Evolutionary conservation across 2,888 invertebrate species (phyloP), one percentile per base, ranked within the genome.

Genomic region (Homarus gammarus): DNA sequence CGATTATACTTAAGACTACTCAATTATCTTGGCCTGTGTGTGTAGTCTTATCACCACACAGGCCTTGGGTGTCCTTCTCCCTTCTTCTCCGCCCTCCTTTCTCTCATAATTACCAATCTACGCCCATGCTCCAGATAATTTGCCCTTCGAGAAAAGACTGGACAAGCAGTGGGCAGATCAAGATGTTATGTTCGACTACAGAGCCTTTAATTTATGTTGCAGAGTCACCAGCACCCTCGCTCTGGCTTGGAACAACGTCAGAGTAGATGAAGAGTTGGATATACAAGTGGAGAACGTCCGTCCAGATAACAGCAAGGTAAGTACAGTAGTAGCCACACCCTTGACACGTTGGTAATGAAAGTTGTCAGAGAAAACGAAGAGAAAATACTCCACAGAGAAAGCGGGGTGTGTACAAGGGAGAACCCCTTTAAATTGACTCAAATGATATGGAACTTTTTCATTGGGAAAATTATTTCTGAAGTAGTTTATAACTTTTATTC

Each of bases 281-380:
- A 12, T 12, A 1, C 12, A 18, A 49, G 10, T 10, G 10, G 12
- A 12, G 12, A 1, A 0, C 6, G 44, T 12, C 44, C 0, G 44
- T 10, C 0, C 44, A 49, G 44, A 10, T 49, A 49, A 10, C 12
- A 49, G 6, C 44, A 49, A 49, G 0, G 22, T 56, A 3, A 18
- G 22, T 56, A 12, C 18, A 22, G 3, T 3, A 18, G 10, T 12
- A 18, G 18, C 18, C 56, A 18, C 22, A 56, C 10, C 22, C 56
- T 56, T 12, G 12, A 18, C 64, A 1, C 27, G 27, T 12, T 64
- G 1, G 27, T 12, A 27, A 64, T n/a, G 64, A 64, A 31, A 64
- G 64, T 64, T 27, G n/a, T 64, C 64, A 64, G 64, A 64, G 64
- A 64, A 64, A 64, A 64, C 64, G 64, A 27, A 27, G 64, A 27